Conservation (phyloP, 2,113 vertebrate species). For the Scomber japonicus region DNA sequence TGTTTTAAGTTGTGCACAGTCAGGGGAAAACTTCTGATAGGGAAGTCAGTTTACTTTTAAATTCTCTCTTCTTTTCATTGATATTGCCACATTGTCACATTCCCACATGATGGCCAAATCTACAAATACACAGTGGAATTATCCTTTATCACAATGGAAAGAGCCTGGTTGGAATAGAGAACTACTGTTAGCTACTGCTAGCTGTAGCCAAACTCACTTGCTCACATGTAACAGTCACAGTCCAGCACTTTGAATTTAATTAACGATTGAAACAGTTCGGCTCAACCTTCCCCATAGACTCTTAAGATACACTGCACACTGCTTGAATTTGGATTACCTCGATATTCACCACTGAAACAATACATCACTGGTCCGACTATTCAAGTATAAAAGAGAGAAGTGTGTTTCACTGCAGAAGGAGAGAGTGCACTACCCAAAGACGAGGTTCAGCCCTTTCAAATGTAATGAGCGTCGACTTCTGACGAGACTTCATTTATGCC, state of each 20-base stretch:
- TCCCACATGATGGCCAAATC: no score
- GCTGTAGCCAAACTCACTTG: constrained; percentile 3
- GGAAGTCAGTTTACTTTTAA: no score
- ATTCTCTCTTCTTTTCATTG: no score
- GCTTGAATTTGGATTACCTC: constrained; percentile 53
- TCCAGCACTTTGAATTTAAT: constrained; percentile 52
- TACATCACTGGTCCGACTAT: constrained; percentile 41
- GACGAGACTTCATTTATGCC: constrained; percentile 74
- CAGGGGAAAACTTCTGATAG: no score
- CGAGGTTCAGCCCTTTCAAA: constrained; percentile 64
- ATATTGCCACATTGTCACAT: no score
- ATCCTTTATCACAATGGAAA: no score
- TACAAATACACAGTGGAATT: no score
- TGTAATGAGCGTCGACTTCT: constrained; percentile 76
- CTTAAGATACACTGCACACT: constrained; percentile 30
- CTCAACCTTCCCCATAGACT: constrained; percentile 48
- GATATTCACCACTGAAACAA: constrained; percentile 50
- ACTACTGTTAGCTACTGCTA: not conserved
- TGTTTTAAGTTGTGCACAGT: no score
- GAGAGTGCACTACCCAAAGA: constrained; percentile 40
- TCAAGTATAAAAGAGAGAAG: constrained; percentile 33
- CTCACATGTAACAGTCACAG: constrained; percentile 24
- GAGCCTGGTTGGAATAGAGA: no score
- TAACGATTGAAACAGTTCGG: constrained; percentile 45
- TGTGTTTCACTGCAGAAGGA: constrained; percentile 27